These are phyloP conservation scores for Priocnemis perturbator DNA, from an alignment of 2,888 invertebrate genomes.

Conservation along the genomic window DNA sequence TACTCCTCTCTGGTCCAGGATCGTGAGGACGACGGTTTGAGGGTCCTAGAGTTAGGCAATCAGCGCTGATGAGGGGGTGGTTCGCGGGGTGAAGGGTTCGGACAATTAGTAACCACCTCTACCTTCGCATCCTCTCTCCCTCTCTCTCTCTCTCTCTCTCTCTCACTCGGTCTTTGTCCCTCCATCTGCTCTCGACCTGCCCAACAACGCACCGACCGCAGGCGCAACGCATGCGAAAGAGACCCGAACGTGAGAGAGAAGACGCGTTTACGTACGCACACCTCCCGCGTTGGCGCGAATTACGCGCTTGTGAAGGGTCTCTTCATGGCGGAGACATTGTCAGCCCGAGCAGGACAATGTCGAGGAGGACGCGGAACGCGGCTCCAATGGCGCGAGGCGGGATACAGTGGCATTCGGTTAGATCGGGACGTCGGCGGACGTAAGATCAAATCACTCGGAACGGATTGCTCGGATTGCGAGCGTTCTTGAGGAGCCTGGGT, in stretches of 20 bases:
- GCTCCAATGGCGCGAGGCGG: background rate
- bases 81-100: slow-evolving; percentile 64
- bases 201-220: slow-evolving; percentile 53
- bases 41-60: slow-evolving; percentile 74
- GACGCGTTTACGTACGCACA: slow-evolving; percentile 42
- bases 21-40: slow-evolving; percentile 62
- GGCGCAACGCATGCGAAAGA: slow-evolving; percentile 66
- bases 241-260: slow-evolving; percentile 31
- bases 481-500: no score
- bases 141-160: slow-evolving; percentile 12
- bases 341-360: slow-evolving; percentile 22
- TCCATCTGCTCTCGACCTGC: slow-evolving; percentile 21
- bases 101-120: slow-evolving; percentile 71
- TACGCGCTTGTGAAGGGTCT: slow-evolving; percentile 39
- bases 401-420: no score
- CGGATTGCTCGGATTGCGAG: no score
- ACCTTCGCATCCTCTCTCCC: slow-evolving; percentile 21
- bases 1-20: slow-evolving; percentile 38
- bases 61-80: slow-evolving; percentile 73
- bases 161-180: slow-evolving; percentile 29
- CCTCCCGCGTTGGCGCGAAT: slow-evolving; percentile 34
- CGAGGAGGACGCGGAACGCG: background rate
- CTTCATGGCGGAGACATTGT: slow-evolving; percentile 39
- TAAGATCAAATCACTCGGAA: no score
- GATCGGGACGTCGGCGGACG: no score